A percentile compares a stretch with the other conserved stretches of the same genome.
phyloP scores from a whole-genome alignment of 2,888 invertebrate genomes.

The Leucophenga montana region DNA sequence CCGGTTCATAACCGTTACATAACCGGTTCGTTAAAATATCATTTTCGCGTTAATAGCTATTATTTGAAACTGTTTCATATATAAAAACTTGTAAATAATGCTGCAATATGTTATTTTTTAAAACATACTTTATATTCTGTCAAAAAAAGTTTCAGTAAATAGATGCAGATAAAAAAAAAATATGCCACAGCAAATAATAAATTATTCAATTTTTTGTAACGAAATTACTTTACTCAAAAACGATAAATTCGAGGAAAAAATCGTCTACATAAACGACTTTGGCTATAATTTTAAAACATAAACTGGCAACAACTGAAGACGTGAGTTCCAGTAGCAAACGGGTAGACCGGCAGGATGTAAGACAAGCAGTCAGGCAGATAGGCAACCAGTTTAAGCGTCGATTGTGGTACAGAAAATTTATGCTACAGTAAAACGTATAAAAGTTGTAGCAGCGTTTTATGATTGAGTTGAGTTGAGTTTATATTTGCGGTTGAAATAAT shows the following conservation, averaged over 20 bases:
- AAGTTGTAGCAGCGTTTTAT: slow-evolving; percentile 20
- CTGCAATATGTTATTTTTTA: background rate
- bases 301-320: slow-evolving; percentile 8
- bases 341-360: too few relatives aligned
- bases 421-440: background rate
- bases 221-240: background rate
- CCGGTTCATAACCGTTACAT: too few relatives aligned
- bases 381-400: background rate
- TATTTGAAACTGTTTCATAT: too few relatives aligned
- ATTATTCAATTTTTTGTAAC: slow-evolving; percentile 5
- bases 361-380: background rate
- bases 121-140: background rate
- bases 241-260: slow-evolving; percentile 23
- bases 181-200: slow-evolving; percentile 16
- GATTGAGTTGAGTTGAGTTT: slow-evolving; percentile 23
- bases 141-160: background rate
- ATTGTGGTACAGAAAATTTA: background rate
- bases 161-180: background rate
- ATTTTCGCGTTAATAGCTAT: too few relatives aligned
- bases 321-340: background rate
- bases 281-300: slow-evolving; percentile 9
- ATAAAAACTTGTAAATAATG: too few relatives aligned
- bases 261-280: slow-evolving; percentile 19
- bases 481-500: slow-evolving; percentile 25
- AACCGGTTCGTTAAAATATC: too few relatives aligned